phyloP scores from a whole-genome alignment of 1,140 invertebrate species.

The Drosophila pruinosa region DNA sequence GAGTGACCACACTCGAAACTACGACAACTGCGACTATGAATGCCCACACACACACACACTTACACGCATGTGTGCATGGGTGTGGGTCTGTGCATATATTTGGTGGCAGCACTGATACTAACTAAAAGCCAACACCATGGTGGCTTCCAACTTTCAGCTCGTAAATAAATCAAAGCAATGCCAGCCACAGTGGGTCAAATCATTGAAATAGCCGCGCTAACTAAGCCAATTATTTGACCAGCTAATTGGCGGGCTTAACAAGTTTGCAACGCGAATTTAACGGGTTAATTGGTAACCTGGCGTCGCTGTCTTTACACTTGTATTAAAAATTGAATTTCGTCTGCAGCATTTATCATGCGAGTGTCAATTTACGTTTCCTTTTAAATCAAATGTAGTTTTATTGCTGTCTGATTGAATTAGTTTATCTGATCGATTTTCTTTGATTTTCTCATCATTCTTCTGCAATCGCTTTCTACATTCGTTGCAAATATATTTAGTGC shows the following conservation, averaged over 20 bases:
- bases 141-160: constrained; percentile 50
- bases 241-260: constrained; percentile 8
- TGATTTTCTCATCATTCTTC: background rate
- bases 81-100: constrained; percentile 3
- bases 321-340: too few relatives aligned
- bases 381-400: too few relatives aligned
- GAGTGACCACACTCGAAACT: constrained; percentile 62
- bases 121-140: constrained; percentile 61
- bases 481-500: background rate
- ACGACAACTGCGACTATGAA: background rate
- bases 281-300: background rate
- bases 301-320: background rate
- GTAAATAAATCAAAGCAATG: constrained; percentile 55
- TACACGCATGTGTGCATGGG: background rate
- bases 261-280: background rate
- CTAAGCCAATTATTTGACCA: background rate
- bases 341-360: too few relatives aligned
- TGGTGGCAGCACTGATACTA: constrained; percentile 49
- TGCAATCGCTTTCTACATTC: background rate
- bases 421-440: background rate
- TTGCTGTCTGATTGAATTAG: background rate
- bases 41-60: background rate
- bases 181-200: constrained; percentile 36
- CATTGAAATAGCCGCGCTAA: background rate
- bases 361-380: too few relatives aligned